Evolutionary conservation across 1,140 invertebrate species (phyloP), one percentile per base, ranked within the genome.

Genomic region (Phocides pigmalion): DNA sequence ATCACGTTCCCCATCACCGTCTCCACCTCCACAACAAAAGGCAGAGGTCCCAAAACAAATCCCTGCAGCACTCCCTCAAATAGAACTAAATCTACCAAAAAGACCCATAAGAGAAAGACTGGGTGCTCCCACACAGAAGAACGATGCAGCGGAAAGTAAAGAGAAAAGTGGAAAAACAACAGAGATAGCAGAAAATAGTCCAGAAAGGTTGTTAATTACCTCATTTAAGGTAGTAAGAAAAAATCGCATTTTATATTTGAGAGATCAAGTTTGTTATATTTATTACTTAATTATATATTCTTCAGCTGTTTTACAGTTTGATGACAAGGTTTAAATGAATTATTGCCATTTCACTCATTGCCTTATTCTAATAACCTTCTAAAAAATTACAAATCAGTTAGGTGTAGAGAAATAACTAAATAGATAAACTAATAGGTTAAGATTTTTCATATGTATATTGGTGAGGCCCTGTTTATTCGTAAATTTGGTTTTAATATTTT

Each of bases 1-100:
- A 50, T 63, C 64, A 35, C 37, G 59, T 11, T 66, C 37, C 35
- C 76, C 51, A 19, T 67, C 53, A 54, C 41, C 65, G 5, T 53
- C 66, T 22, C 59, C 67, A 37, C 51, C 22, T 28, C 5, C 4
- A 19, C n/a, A 1, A 50, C 53, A 66, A 66, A 62, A 51, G 37
- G 28, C 65, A 67, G 69, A 76, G 14, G 11, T 28, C 39, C 46
- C 62, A 1, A 76, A 75, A 58, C 74, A 77, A 12, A 68, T 71
- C 19, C 19, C 67, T 39, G 84, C 89, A 53, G 73, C 58, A 3
- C 66, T 92, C 20, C 90, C 91, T 0, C 87, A 90, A 66, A 92
- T 92, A 49, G 91, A 92, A 71, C 64, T 92, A 9, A 91, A 91
- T 62, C 79, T 92, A 8, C 91, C 90, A 5, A 92, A 92, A 76